Evolutionary conservation across 1,140 invertebrate genomes (phyloP), one percentile per base, ranked within the genome.

Genomic region (Campoletis sonorensis): DNA sequence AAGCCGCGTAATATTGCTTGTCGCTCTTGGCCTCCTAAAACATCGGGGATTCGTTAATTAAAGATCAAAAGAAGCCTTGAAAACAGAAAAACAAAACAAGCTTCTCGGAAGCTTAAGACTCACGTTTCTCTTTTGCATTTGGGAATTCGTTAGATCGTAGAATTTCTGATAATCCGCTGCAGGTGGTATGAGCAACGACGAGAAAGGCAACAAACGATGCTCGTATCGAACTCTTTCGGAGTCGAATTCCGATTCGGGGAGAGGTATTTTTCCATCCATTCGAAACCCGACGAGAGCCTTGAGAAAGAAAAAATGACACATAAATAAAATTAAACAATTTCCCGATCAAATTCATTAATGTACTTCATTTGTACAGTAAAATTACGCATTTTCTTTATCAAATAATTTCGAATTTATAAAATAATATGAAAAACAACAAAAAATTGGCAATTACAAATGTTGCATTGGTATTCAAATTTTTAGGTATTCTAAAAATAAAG

Each of bases 151-250:
- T 92, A 95, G 95, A 84, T 95, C 95, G 87, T 94, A 88, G 88
- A 97, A 98, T 92, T 98, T 97, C 70, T 94, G 92, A 90, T 98
- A 98, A 85, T 96, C 95, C 30, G 98, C 96, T 13, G 96, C 96
- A 0, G 98, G 97, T 21, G 98, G 98, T 0, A 97, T 97, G n/a
- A 96, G 93, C 3, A 99, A 93, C 33, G 95, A 94, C 26, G 95
- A 95, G 88, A 99, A 98, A 8, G 98, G 97, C 15, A 95, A 94
- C 93, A 99, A 97, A 80, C 98, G 94, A 83, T 99, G 98, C 87
- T 98, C 97, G 90, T 98, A 99, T 51, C 98, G 94, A 16, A 99
- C 97, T 87, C 96, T 94, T 92, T 99, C 98, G 87, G 95, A 97
- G 91, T 99, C 98, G 92, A 99, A 99, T 89, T 97, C 95, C 70